Conservation (phyloP, 2,888 invertebrate species). For the Heterodera filipjevi region DNA sequence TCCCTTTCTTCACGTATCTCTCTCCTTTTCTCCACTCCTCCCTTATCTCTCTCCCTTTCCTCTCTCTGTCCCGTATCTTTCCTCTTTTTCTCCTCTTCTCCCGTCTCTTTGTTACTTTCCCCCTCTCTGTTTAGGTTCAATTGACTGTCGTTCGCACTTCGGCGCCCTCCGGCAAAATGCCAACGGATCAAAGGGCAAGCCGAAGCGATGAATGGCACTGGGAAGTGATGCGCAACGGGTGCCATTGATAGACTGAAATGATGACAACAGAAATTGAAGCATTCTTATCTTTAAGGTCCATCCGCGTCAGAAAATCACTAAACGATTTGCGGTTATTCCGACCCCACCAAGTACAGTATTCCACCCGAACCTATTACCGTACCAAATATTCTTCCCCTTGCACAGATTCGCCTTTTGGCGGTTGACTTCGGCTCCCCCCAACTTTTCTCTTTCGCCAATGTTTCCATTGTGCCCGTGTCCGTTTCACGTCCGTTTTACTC, state of each 20-base stretch:
- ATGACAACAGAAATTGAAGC: no score
- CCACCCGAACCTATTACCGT: neutral
- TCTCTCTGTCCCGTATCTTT: no score
- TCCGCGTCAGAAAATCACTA: constrained; percentile 38
- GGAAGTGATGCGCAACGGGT: constrained; percentile 46
- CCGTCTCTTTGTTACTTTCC: no score
- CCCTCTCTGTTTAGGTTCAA: neutral
- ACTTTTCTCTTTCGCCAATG: constrained; percentile 55
- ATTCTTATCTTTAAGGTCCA: neutral
- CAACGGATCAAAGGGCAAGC: constrained; percentile 7
- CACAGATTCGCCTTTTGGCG: constrained; percentile 44
- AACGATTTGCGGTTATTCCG: constrained; percentile 39
- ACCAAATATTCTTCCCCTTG: neutral
- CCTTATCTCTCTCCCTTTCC: no score
- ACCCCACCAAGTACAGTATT: constrained; percentile 25
- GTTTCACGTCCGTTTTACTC: constrained; percentile 52
- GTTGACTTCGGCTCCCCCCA: constrained; percentile 64
- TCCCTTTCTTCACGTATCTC: no score
- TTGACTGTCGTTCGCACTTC: constrained; percentile 13
- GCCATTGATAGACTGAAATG: neutral
- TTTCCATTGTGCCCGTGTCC: constrained; percentile 60
- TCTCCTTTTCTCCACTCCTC: no score
- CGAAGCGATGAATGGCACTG: constrained; percentile 31
- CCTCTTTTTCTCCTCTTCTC: no score
- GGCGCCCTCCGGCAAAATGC: constrained; percentile 12